These are phyloP conservation scores for Stictonetta naevosa DNA, from an alignment of 2,113 vertebrate genomes.

Conservation along the genomic window DNA sequence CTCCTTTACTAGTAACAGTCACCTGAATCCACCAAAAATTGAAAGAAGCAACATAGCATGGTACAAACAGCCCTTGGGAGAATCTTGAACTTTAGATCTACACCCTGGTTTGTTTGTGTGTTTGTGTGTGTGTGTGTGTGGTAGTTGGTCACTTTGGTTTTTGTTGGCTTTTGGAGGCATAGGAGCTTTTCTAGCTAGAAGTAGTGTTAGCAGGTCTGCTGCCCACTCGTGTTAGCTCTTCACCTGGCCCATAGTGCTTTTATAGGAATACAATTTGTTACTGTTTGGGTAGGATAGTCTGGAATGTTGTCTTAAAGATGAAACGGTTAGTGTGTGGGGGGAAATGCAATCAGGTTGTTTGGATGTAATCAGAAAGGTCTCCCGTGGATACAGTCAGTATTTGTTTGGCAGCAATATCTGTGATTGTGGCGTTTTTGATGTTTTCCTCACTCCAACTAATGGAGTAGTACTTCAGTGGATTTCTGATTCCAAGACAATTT, in stretches of 20 bases:
- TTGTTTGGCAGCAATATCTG: neutral
- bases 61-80: neutral
- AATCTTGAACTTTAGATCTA: neutral
- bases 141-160: no score
- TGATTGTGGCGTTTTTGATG: neutral
- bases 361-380: neutral
- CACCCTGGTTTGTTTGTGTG: neutral
- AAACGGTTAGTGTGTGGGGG: no score
- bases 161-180: neutral
- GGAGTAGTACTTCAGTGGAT: neutral
- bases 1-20: neutral
- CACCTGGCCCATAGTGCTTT: neutral
- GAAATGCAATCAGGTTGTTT: neutral
- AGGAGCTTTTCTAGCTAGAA: neutral
- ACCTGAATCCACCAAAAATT: neutral
- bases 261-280: neutral
- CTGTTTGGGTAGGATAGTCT: neutral
- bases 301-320: neutral
- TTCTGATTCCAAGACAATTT: neutral
- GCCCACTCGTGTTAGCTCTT: neutral
- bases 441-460: neutral
- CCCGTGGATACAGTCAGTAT: neutral
- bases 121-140: neutral
- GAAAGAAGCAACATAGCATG: neutral
- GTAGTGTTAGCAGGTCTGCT: neutral